Percentiles rank a stretch among this genome's conserved stretches.
Conservation (phyloP, 2,888 invertebrate genomes). For the Auanema freiburgensis region DNA sequence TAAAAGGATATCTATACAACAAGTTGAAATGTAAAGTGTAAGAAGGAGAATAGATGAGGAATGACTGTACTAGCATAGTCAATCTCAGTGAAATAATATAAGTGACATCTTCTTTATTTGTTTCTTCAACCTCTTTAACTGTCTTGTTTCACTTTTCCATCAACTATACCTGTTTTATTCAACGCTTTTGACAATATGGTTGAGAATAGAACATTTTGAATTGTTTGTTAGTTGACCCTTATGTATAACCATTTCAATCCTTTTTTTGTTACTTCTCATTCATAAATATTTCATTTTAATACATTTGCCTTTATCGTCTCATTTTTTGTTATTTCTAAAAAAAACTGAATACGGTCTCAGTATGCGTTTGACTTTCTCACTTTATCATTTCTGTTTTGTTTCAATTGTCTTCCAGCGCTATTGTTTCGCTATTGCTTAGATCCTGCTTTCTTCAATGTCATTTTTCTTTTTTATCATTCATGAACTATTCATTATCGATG, state of each 20-base stretch:
- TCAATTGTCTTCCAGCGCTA: not conserved
- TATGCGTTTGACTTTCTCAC: not conserved
- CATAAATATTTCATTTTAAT: not conserved
- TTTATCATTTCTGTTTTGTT: not conserved
- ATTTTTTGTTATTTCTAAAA: too few species aligned
- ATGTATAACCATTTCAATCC: not conserved
- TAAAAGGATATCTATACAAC: too few species aligned
- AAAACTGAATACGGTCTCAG: not conserved
- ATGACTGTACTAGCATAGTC: too few species aligned
- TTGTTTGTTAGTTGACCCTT: slow-evolving; percentile 11
- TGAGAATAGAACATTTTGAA: slow-evolving; percentile 2
- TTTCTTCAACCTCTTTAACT: slow-evolving; percentile 1
- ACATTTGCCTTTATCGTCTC: too few species aligned
- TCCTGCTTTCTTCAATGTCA: too few species aligned
- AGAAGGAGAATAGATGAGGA: too few species aligned
- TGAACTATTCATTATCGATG: too few species aligned
- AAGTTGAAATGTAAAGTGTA: too few species aligned
- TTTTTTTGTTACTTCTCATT: slow-evolving; percentile 1
- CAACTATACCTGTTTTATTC: not conserved
- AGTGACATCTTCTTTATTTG: not conserved
- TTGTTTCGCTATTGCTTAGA: not conserved
- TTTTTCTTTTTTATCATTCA: too few species aligned
- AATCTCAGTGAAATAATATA: too few species aligned
- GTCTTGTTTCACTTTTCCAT: too few species aligned
- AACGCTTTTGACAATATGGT: not conserved